These are phyloP conservation scores for Agrotis puta DNA, from an alignment of 2,888 invertebrate species.

Conservation along the genomic window DNA sequence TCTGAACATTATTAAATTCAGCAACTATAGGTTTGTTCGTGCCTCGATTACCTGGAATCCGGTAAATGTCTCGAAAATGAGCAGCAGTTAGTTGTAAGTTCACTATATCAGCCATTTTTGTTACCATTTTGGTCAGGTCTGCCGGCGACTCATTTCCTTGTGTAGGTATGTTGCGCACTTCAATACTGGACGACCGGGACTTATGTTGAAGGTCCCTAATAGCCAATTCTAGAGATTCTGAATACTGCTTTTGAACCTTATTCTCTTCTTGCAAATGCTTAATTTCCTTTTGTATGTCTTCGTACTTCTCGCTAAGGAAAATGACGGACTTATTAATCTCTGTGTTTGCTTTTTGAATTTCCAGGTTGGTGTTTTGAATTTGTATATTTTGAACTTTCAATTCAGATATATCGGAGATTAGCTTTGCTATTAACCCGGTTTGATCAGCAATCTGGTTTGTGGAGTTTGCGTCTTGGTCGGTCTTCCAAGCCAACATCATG, in stretches of 20 bases:
- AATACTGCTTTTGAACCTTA: not conserved
- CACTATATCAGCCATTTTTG: not conserved
- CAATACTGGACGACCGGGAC: slow-evolving; percentile 3
- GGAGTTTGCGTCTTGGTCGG: not conserved
- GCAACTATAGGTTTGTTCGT: not conserved
- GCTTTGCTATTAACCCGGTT: not conserved
- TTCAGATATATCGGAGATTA: not conserved
- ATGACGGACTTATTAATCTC: not conserved
- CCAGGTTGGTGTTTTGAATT: not conserved
- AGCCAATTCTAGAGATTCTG: not conserved
- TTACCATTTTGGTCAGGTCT: not conserved
- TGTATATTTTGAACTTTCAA: not conserved
- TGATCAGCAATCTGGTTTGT: not conserved
- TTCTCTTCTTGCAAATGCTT: not conserved
- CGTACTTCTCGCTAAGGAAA: not conserved
- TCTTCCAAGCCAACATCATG: not conserved
- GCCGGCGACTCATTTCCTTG: not conserved
- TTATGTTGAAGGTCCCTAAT: slow-evolving; percentile 14
- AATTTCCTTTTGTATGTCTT: not conserved
- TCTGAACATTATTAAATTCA: slow-evolving; percentile 5
- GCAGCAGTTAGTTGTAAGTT: not conserved
- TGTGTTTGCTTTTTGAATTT: not conserved
- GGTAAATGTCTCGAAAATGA: slow-evolving; percentile 3
- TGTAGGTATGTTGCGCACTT: not conserved
- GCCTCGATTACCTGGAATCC: not conserved